Base-by-base conservation (phyloP, 2,888 invertebrate species). In the Aplocera efformata region DNA sequence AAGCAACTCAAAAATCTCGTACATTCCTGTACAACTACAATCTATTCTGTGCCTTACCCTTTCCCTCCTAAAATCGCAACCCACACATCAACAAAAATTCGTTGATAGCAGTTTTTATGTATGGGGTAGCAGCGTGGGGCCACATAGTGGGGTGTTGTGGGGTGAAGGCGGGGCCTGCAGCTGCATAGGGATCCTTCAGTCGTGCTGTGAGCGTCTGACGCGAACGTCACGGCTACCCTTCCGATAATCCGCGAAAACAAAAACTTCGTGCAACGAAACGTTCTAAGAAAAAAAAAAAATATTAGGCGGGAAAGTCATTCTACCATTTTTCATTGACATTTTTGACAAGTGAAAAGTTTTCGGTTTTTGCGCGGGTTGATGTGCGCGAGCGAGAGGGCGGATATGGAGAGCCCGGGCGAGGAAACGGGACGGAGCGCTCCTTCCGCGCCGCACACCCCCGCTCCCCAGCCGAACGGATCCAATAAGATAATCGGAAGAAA, bases 401-500 rank as follows among this genome's bases (percentile, higher is more conserved):
- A 72, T 58, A 88, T 86, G 86, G 86, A 88, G 72, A 83, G 84
- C 56, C 77, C 84, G 69, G 80, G 81, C 41, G 86, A 84, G 78
- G 88, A 88, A 72, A 70, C 80, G 77, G 86, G 82, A 75, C 80
- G 86, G 65, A 72, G 58, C 45, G 73, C 64, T 33, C 74, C 79
- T 65, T 71, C 79, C 63, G 74, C 74, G 53, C 75, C 79, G 62
- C 76, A 81, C 67, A 71, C 85, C 59, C 81, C 88, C 66, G 73
- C 82, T 60, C 43, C 59, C 52, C 82, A 86, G 50, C 78, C 88
- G 50, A 90, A 90, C 52, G 88, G 89, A 53, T 89, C 90, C 72
- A 88, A 89, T 78, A 91, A 91, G 81, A 90, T 91, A 65, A 90
- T 91, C 81, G 90, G 91, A 67, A 88, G 90, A 65, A 91, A 91